Evolutionary conservation across 2,113 vertebrate species (phyloP).

Genomic region (Lycaon pictus): DNA sequence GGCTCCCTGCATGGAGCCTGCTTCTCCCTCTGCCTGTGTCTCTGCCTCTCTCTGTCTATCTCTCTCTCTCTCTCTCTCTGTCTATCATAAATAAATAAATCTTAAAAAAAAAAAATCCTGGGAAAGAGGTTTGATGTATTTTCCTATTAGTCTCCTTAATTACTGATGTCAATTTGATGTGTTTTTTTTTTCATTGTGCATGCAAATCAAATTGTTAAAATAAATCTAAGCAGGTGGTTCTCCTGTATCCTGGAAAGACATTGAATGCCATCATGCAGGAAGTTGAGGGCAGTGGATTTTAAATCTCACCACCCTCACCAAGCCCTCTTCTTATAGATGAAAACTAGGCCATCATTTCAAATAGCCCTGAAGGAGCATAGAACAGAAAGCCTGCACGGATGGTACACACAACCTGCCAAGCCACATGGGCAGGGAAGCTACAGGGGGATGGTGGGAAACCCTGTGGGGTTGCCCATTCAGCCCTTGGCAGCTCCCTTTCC

Average conservation of each 20-base stretch:
- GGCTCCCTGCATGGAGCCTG: no score
- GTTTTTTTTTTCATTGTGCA: neutral
- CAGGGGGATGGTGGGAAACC: neutral
- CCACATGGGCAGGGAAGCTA: neutral
- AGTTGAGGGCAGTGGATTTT: neutral
- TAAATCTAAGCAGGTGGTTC: constrained; percentile 55
- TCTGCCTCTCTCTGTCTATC: no score
- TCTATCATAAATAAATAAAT: no score
- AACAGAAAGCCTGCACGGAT: neutral
- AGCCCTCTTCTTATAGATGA: neutral
- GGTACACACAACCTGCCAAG: neutral
- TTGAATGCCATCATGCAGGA: neutral
- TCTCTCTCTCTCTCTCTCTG: no score
- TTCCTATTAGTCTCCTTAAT: constrained; percentile 51
- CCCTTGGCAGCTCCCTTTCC: neutral
- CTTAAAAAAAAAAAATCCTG: neutral
- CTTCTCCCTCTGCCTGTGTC: no score
- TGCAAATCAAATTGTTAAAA: constrained; percentile 47
- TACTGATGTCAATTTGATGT: neutral
- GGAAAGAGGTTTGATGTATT: neutral
- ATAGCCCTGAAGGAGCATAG: neutral
- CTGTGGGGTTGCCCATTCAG: neutral
- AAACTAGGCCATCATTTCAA: neutral
- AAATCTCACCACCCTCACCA: neutral
- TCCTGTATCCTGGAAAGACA: neutral